Evolutionary conservation across 2,113 vertebrate genomes (phyloP), one percentile per base, ranked within the genome.

Genomic region (Microcebus murinus): DNA sequence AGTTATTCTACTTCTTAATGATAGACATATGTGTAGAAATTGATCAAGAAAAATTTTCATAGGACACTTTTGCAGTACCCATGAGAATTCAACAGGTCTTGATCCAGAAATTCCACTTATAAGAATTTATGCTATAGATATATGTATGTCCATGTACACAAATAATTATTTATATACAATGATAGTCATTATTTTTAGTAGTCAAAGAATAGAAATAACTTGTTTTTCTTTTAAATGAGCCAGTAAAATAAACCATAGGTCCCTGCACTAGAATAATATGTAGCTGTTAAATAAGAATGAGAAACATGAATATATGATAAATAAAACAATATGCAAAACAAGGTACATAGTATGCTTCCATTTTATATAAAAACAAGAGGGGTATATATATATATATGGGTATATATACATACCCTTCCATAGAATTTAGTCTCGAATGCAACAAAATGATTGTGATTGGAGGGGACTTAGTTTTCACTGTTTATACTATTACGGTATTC

Each of bases 351-450:
- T 17, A 74, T 36, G 36, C 27, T 90, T 71, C 15, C 31, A 39
- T 79, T 45, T 21, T 36, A 68, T 29, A 11, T 55, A 84, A 83
- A 85, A 82, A 13, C 13, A 59, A 73, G 31, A 52, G 34, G 9
- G 14, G 0, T 0, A 10, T 59, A 18, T 45, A n/a, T 1, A 57
- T 8, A 50, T 7, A 57, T 8, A 50, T 7, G 9, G 14, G 0
- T 0, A 10, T 59, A 18, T 45, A n/a, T 1, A 57, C 2, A 50
- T 4, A 29, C 17, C 14, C 29, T 59, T 45, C 71, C 18, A 18
- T 0, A 87, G 52, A 87, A 65, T 23, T 55, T 36, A 71, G n/a
- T 31, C 12, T 68, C 42, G 21, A 73, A 91, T 42, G 4, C 50
- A 86, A 94, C 4, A 39, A 83, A 67, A 79, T 34, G 0, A 5